phyloP scores from a whole-genome alignment of 37 sponge, comb jelly and placozoan species.

The Haliclona indistincta region DNA sequence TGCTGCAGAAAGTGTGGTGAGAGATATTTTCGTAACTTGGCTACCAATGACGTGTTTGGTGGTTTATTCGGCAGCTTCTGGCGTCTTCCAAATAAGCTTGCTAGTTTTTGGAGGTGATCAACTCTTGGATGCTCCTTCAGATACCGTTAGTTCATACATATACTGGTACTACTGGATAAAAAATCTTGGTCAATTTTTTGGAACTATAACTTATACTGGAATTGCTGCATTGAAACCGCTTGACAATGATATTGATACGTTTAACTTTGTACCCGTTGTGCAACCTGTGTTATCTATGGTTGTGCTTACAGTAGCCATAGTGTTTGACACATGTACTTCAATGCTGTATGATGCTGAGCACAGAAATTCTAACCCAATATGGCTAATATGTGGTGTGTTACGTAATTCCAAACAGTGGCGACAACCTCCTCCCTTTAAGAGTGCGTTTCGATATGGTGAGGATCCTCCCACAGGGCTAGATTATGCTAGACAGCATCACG shows the following conservation, averaged over 20 bases:
- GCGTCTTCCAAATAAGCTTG: slow-evolving; percentile 33
- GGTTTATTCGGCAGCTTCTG: not conserved
- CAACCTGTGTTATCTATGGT: not conserved
- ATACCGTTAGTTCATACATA: slow-evolving; percentile 52
- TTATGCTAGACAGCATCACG: slow-evolving; percentile 11
- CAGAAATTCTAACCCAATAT: not conserved
- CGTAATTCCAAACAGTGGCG: not conserved
- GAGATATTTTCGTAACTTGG: not conserved
- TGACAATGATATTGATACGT: not conserved
- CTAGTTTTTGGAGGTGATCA: slow-evolving; percentile 56
- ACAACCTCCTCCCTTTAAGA: not conserved
- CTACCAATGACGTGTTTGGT: not conserved
- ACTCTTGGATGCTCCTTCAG: slow-evolving; percentile 19
- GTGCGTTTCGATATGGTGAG: slow-evolving; percentile 1
- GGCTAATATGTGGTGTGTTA: not conserved
- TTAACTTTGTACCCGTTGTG: not conserved
- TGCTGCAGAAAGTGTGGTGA: not conserved
- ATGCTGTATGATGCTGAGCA: not conserved
- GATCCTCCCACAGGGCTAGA: slow-evolving; percentile 10
- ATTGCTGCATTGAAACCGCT: not conserved
- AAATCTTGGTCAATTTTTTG: slow-evolving; percentile 27
- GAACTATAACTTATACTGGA: not conserved
- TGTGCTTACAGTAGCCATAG: not conserved
- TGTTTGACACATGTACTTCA: not conserved
- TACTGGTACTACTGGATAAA: slow-evolving; percentile 69